Evolutionary conservation across 2,888 invertebrate species (phyloP), one percentile per base, ranked within the genome.

Genomic region (Hoplodrina blanda): DNA sequence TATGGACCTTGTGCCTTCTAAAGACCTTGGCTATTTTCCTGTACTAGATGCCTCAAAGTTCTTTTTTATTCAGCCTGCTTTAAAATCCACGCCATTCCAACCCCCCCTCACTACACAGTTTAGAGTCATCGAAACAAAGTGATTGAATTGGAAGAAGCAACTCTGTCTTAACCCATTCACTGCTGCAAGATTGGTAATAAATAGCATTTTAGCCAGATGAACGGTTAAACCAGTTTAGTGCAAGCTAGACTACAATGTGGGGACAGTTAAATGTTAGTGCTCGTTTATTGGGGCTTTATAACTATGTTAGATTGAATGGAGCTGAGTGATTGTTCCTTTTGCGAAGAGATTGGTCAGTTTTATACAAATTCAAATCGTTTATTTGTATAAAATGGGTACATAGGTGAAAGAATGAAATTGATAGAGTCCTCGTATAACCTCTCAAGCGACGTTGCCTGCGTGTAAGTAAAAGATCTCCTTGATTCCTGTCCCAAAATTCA

Each of bases 121-220:
- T 73, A 61, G 78, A 81, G 80, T 82, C 82, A 81, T 86, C 83
- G 86, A 91, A 88, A 93, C 92, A 93, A 93, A 93, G 91, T 93
- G 90, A 93, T 93, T 92, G 92, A 92, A 89, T 89, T 89, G 85
- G 84, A 89, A 89, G 90, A 88, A 88, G 90, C 91, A 91, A 94
- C 91, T 92, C 92, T 90, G 93, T 93, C 90, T 91, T 86, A 83
- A 79, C 84, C 85, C 87, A 90, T 89, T 90, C 90, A 87, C 79
- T 84, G 82, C 53, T 57, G 64, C 57, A 61, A 52, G 57, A 74
- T 74, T 65, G 76, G 62, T 69, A 80, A 82, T 88, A 88, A 88
- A 90, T 82, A 76, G 86, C 87, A 87, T 86, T 91, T 91, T 89
- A 90, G 85, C 86, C 77, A 87, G 88, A 92, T 92, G 89, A 76